Base-by-base conservation (phyloP, 1,140 invertebrate genomes). In the Lasaia peninsularis region DNA sequence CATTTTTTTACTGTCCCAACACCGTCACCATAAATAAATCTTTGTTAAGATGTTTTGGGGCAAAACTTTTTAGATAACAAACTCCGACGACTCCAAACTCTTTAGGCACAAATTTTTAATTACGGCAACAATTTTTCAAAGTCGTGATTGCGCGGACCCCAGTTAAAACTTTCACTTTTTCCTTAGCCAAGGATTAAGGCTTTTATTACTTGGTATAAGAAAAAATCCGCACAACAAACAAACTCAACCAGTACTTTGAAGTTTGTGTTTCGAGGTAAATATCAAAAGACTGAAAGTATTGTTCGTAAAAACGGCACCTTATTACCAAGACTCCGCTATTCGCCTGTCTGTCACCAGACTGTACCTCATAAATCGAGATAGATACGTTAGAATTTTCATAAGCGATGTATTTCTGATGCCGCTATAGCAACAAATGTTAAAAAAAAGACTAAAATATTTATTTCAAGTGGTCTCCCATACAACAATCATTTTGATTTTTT, bases 171-270 rank as follows among this genome's bases (percentile, higher is more conserved):
- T 71, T 61, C 56, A 62, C 61, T 62, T 65, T 24, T 64, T 63
- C 59, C 60, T 63, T 62, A 53, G 61, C 63, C 52, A 60, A 61
- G 65, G 72, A 76, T 73, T 73, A 75, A 75, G 66, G 71, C 65
- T 80, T 76, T 78, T 76, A 80, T 75, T 76, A 73, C 73, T 74
- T 67, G 63, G 61, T 76, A 71, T 69, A 62, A 60, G 28, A 56
- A 58, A 52, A 73, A 77, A 80, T 73, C 71, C 66, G 11, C 52
- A 60, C 48, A 56, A 65, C 73, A 78, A 78, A 80, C 70, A 77
- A 48, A 48, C 18, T 21, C 20, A 48, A 48, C 40, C 40, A 48
- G 40, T n/a, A 21, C 40, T 48, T 48, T 5, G 20, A n/a, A 21
- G 10, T 48, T 48, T 21, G 10, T 21, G 14, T 48, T 21, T 48